Evolutionary conservation across 2,113 vertebrate species (phyloP), one percentile per base, ranked within the genome.

Genomic region (Hipposideros armiger): DNA sequence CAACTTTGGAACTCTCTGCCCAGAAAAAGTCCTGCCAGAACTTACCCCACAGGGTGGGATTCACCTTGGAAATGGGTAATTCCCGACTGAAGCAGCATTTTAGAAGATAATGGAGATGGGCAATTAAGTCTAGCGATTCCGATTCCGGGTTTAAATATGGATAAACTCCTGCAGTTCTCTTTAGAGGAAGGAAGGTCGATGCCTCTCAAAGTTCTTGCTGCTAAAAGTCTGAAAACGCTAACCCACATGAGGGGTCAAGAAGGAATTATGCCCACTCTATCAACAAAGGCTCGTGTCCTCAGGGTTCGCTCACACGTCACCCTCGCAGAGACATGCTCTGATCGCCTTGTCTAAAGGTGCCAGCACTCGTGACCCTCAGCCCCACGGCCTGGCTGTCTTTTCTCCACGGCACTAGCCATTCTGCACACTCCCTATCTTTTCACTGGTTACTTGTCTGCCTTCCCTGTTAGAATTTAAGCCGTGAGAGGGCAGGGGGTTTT

Each of bases 21-120:
- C 88, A 96, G 94, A 84, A 87, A 97, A 95, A 83, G 95, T 95
- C 96, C 82, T 88, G 94, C 94, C 94, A 96, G 93, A 96, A 87
- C 84, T 50, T 26, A 87, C 54, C 24, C 96, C 92, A 32, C 9
- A 74, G 96, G 47, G 47, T 54, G 52, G 96, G 97, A 96, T 85
- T 97, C 93, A 78, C 95, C 70, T 94, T 30, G 56, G 97, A 96
- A 96, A 96, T 81, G 92, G 95, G 32, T 73, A 86, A 92, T 96
- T 92, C 84, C 90, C n/a, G 80, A 86, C 69, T 90, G 54, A 69
- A 85, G 92, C 76, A 67, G 76, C 11, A 0, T 69, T 92, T 80
- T 52, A 94, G 76, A 96, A 67, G 87, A 62, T 0, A 80, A 64
- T 62, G 76, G 84, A 94, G 54, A 13, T 52, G 96, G 84, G 93